These are phyloP conservation scores for Phoxinus phoxinus DNA, from an alignment of 2,113 vertebrate species.

Conservation along the genomic window DNA sequence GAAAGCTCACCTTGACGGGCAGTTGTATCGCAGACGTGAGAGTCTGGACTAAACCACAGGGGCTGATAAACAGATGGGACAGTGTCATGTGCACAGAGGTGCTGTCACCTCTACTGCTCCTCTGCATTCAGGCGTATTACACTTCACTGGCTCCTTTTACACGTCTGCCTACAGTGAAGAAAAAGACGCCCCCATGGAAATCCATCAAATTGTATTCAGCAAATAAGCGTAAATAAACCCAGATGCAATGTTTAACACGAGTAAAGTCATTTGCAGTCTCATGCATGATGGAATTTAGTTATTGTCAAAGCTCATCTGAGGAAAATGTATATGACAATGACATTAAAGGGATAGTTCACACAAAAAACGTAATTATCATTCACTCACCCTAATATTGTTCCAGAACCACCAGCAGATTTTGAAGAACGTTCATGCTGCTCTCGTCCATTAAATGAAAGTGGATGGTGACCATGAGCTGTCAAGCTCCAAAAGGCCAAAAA, in stretches of 20 bases:
- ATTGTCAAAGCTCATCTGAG: not conserved
- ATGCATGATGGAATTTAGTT: not conserved
- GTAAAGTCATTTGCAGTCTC: not conserved
- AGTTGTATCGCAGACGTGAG: slow-evolving; percentile 52
- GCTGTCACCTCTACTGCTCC: slow-evolving; percentile 11
- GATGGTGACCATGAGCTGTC: not conserved
- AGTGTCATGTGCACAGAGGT: slow-evolving; percentile 31
- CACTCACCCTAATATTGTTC: not conserved
- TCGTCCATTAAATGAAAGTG: not conserved
- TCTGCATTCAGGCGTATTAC: slow-evolving; percentile 4
- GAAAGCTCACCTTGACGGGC: slow-evolving; percentile 63
- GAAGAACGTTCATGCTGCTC: not conserved
- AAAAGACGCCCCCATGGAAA: not conserved
- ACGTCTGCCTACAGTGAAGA: not conserved
- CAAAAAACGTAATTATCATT: not conserved
- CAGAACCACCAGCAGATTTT: not conserved
- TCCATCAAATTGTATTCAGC: not conserved
- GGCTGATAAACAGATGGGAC: slow-evolving; percentile 62
- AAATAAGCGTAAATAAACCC: not conserved
- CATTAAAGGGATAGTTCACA: not conserved
- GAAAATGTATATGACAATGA: too few relatives aligned
- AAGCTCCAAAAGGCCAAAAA: not conserved
- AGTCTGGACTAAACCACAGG: slow-evolving; percentile 48
- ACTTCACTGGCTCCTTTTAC: slow-evolving; percentile 8
- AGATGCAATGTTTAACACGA: not conserved